A percentile compares a stretch with the other conserved stretches of the same genome.
These are phyloP conservation scores for Lasioglossum figueresi DNA, from an alignment of 2,888 invertebrate species.

Conservation along the genomic window DNA sequence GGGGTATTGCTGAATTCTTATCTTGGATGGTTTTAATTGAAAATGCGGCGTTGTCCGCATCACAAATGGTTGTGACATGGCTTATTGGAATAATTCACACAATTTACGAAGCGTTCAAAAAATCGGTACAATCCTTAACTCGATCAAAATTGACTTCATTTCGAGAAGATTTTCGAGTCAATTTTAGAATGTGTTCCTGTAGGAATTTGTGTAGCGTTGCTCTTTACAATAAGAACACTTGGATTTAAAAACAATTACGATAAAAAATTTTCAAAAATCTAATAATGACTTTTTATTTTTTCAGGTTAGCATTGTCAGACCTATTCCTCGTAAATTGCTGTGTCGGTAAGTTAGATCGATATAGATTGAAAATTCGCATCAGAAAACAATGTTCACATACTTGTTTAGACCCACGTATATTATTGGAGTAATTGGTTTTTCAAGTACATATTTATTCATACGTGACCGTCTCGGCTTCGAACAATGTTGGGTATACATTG, in stretches of 20 bases:
- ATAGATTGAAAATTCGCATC: not conserved
- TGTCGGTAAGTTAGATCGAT: not conserved
- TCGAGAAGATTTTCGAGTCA: not conserved
- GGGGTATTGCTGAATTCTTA: not conserved
- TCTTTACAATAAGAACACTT: not conserved
- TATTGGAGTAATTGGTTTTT: not conserved
- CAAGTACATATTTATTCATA: not conserved
- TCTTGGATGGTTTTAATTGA: not conserved
- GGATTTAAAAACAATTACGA: not conserved
- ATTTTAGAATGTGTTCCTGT: not conserved
- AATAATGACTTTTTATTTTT: not conserved
- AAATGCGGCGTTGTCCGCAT: not conserved
- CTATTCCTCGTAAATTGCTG: no score
- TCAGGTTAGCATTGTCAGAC: not conserved
- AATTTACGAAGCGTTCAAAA: not conserved
- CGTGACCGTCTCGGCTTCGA: not conserved
- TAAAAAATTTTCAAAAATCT: not conserved
- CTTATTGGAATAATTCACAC: not conserved
- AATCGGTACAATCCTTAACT: not conserved
- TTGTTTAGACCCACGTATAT: not conserved
- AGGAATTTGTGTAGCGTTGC: not conserved
- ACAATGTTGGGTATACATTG: not conserved
- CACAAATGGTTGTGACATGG: not conserved
- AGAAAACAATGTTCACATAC: not conserved
- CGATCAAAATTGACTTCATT: not conserved